These are phyloP conservation scores for Oikopleura dioica DNA, from an alignment of 23 tunicate species.

Conservation along the genomic window DNA sequence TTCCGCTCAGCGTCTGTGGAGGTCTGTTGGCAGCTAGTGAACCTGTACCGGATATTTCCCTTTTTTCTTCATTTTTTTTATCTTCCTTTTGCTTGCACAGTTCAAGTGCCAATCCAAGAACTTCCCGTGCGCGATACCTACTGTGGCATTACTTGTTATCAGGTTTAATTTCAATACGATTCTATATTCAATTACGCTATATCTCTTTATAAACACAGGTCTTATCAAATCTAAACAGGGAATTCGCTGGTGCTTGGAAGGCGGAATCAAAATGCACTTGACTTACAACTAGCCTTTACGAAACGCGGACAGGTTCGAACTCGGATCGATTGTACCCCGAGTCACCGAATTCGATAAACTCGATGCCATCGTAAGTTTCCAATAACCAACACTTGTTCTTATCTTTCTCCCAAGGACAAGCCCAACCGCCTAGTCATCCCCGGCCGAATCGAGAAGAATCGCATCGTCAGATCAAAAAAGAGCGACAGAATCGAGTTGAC, in stretches of 20 bases:
- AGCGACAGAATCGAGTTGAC: neutral
- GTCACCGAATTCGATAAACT: neutral
- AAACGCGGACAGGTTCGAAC: neutral
- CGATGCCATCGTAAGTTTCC: neutral
- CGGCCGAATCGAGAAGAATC: neutral
- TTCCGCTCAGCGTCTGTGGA: neutral
- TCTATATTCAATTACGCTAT: too few species aligned
- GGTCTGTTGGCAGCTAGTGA: neutral
- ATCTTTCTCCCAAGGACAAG: neutral
- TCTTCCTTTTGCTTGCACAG: neutral
- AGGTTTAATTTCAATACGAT: too few species aligned
- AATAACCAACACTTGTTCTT: neutral
- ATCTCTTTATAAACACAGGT: too few species aligned
- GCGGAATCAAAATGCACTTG: neutral
- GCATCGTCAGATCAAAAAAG: neutral
- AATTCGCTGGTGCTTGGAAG: conserved; percentile 5
- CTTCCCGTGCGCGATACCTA: too few species aligned
- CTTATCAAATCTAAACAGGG: too few species aligned
- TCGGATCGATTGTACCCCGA: neutral
- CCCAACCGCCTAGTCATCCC: neutral
- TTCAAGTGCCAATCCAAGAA: too few species aligned
- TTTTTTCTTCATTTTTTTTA: too few species aligned
- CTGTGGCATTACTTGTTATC: too few species aligned
- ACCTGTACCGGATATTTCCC: neutral
- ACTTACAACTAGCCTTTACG: neutral